These are phyloP conservation scores for Antrozous pallidus DNA, from an alignment of 2,797 vertebrate genomes.

Conservation along the genomic window DNA sequence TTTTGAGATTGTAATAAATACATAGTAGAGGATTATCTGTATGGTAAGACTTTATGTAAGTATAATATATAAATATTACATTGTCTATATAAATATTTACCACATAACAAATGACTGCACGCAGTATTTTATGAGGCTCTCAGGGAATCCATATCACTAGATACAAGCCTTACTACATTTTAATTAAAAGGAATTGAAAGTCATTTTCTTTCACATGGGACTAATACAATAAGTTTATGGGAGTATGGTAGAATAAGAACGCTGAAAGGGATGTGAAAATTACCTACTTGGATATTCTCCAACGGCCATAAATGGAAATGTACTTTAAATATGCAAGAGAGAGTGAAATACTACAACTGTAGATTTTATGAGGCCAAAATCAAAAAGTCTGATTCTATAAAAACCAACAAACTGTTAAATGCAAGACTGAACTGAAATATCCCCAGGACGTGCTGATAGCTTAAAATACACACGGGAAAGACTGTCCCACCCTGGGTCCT, in stretches of 20 bases:
- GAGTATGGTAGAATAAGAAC: not conserved
- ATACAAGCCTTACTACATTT: not conserved
- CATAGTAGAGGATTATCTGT: not conserved
- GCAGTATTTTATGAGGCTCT: not conserved
- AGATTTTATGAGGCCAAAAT: not conserved
- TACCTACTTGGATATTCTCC: not conserved
- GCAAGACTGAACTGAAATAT: not conserved
- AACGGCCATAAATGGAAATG: not conserved
- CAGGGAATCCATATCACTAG: not conserved
- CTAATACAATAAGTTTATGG: not conserved
- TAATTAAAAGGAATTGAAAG: not conserved
- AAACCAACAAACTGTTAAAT: constrained; percentile 22
- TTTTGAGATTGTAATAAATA: not conserved
- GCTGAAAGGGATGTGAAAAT: not conserved
- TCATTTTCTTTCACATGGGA: not conserved
- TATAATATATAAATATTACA: not conserved
- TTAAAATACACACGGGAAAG: not conserved
- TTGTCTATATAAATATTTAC: not conserved
- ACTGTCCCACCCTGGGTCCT: rapidly evolving
- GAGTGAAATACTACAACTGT: not conserved
- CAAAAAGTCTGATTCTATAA: not conserved
- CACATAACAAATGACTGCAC: not conserved
- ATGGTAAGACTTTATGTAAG: not conserved
- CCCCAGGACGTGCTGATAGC: rapidly evolving
- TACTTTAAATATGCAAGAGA: not conserved